Percentiles rank a stretch among this genome's conserved stretches.
phyloP scores from a whole-genome alignment of 2,113 vertebrate species.

The Morone saxatilis region DNA sequence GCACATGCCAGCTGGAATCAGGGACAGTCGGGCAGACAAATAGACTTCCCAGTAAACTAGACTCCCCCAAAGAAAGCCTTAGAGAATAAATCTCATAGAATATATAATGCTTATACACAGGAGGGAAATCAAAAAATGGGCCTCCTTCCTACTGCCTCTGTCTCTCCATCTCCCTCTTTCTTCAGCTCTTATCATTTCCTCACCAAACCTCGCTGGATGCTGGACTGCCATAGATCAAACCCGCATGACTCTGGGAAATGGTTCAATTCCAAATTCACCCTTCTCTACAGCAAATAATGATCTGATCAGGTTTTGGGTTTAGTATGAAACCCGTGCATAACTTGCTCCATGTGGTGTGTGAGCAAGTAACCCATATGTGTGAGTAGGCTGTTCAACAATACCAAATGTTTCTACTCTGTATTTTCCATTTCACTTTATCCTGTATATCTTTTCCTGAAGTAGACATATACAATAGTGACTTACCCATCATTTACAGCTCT shows the following conservation, averaged over 20 bases:
- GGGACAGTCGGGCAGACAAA: conserved; percentile 67
- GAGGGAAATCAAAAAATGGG: conserved; percentile 72
- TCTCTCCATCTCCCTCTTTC: conserved; percentile 7
- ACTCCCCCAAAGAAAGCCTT: conserved; percentile 60
- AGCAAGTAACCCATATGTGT: conserved; percentile 50
- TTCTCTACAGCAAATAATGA: conserved; percentile 51
- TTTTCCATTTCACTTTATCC: conserved; percentile 53
- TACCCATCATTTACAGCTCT: conserved; percentile 26
- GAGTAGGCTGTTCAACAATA: conserved; percentile 40
- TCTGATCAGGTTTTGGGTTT: conserved; percentile 62
- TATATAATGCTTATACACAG: conserved; percentile 72
- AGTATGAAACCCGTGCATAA: conserved; percentile 76
- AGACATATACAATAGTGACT: conserved; percentile 8
- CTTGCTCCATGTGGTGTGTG: conserved; percentile 69
- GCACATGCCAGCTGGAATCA: conserved; percentile 72
- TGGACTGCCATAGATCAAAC: conserved; percentile 67
- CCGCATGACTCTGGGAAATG: conserved; percentile 71
- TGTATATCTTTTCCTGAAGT: background rate
- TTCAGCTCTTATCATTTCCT: conserved; percentile 39
- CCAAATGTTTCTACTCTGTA: conserved; percentile 57
- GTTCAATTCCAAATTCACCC: conserved; percentile 65
- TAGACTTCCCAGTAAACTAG: conserved; percentile 70
- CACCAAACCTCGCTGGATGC: conserved; percentile 62
- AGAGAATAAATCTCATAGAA: conserved; percentile 67
- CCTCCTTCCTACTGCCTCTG: conserved; percentile 51